phyloP scores from a whole-genome alignment of 23 tunicate genomes.

The Aplidium turbinatum region DNA sequence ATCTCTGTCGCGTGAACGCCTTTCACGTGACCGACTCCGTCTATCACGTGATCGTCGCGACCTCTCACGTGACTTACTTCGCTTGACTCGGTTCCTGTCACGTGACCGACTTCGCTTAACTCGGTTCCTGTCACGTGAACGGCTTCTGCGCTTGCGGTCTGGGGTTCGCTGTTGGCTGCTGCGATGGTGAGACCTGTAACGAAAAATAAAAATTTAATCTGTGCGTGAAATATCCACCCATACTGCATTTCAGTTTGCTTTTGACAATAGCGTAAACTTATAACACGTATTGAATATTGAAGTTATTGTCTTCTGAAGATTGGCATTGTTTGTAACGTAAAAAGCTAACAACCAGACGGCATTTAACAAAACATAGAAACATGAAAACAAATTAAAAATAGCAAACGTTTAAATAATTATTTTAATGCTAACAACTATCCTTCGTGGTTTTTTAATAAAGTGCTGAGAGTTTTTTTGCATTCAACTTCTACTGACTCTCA shows the following conservation, averaged over 20 bases:
- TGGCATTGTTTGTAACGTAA: too few relatives aligned
- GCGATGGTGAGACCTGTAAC: conserved; percentile 25
- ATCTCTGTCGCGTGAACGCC: conserved; percentile 6
- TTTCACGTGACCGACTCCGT: conserved; percentile 32
- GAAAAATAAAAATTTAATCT: background rate
- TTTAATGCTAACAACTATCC: too few relatives aligned
- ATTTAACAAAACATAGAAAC: too few relatives aligned
- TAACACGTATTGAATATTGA: too few relatives aligned
- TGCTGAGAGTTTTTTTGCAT: too few relatives aligned
- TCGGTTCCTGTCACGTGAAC: conserved; percentile 50
- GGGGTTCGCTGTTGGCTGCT: conserved; percentile 13
- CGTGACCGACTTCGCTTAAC: conserved; percentile 41
- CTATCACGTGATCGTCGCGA: conserved; percentile 7
- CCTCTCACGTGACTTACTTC: conserved; percentile 51
- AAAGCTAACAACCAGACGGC: too few relatives aligned
- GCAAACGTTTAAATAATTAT: too few relatives aligned
- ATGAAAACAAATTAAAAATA: too few relatives aligned
- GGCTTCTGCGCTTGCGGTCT: conserved; percentile 32
- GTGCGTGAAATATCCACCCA: too few relatives aligned
- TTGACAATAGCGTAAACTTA: background rate
- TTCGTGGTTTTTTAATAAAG: too few relatives aligned
- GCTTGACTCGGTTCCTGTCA: conserved; percentile 1
- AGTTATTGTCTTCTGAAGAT: too few relatives aligned
- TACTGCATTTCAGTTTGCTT: background rate
- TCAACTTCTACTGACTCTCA: too few relatives aligned